Evolutionary conservation across 2,113 vertebrate species (phyloP).

Genomic region (Solenodon paradoxus): DNA sequence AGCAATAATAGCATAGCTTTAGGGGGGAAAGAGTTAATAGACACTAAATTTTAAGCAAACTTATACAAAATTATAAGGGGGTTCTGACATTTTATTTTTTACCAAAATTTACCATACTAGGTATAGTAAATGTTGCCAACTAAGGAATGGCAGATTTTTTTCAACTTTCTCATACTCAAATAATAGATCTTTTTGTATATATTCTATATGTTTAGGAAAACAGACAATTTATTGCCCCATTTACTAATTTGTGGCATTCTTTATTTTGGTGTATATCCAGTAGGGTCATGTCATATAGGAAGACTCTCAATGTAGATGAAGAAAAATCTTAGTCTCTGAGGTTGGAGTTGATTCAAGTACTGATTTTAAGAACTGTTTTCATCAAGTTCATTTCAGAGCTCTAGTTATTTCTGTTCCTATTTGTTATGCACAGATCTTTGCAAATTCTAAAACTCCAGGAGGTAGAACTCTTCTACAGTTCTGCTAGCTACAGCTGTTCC

Average conservation of each 20-base stretch:
- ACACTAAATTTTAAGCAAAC: neutral
- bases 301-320: neutral
- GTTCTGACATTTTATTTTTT: neutral
- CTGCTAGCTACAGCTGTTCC: conserved; percentile 69
- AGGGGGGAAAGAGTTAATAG: neutral
- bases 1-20: neutral
- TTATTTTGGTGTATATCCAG: neutral
- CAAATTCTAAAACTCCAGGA: conserved; percentile 71
- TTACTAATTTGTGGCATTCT: neutral
- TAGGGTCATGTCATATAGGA: neutral
- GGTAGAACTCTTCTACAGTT: conserved; percentile 59
- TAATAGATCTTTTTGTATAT: no score
- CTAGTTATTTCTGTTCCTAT: conserved; percentile 67
- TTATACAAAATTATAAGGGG: neutral
- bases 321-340: neutral
- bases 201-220: neutral
- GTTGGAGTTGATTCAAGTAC: neutral
- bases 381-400: conserved; percentile 49
- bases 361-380: conserved; percentile 38
- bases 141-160: no score
- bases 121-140: neutral
- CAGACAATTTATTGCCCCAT: neutral
- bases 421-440: conserved; percentile 72
- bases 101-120: neutral
- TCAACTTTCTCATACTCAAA: no score